Evolutionary conservation across 2,888 invertebrate genomes (phyloP).

Genomic region (Ennomos fuscantarius): DNA sequence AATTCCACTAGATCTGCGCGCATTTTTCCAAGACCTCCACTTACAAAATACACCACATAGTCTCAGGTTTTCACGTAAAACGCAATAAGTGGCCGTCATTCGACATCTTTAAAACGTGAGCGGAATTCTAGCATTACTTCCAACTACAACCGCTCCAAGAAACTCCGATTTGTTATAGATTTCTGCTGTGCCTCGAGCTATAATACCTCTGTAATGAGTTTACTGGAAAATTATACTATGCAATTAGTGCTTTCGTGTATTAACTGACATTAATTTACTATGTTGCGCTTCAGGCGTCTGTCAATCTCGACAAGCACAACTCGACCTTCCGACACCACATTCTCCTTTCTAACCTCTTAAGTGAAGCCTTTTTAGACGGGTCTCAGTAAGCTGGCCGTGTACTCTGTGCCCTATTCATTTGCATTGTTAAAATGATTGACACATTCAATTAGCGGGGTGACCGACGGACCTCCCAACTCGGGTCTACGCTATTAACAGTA

Average conservation of each 20-base stretch:
- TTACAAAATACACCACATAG: constrained; percentile 31
- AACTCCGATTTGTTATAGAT: constrained; percentile 57
- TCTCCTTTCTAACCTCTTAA: constrained; percentile 24
- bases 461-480: constrained; percentile 84
- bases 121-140: constrained; percentile 31
- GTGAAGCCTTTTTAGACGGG: constrained; percentile 44
- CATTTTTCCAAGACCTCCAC: constrained; percentile 33
- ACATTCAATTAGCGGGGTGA: constrained; percentile 90
- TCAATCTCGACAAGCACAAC: constrained; percentile 53
- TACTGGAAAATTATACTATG: constrained; percentile 68
- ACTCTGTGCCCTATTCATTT: constrained; percentile 82
- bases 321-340: constrained; percentile 38
- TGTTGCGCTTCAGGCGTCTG: constrained; percentile 69
- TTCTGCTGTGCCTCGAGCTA: constrained; percentile 59
- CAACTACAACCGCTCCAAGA: constrained; percentile 41
- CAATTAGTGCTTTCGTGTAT: constrained; percentile 75
- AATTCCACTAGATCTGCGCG: constrained; percentile 26
- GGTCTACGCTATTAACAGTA: constrained; percentile 66
- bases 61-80: constrained; percentile 36
- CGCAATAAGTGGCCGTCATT: constrained; percentile 34
- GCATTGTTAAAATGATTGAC: constrained; percentile 92
- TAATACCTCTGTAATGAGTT: constrained; percentile 66
- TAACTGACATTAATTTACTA: constrained; percentile 70
- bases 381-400: constrained; percentile 59
- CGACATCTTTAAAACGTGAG: constrained; percentile 35